Base-by-base conservation (phyloP, 1,140 invertebrate species). In the Batillaria attramentaria region DNA sequence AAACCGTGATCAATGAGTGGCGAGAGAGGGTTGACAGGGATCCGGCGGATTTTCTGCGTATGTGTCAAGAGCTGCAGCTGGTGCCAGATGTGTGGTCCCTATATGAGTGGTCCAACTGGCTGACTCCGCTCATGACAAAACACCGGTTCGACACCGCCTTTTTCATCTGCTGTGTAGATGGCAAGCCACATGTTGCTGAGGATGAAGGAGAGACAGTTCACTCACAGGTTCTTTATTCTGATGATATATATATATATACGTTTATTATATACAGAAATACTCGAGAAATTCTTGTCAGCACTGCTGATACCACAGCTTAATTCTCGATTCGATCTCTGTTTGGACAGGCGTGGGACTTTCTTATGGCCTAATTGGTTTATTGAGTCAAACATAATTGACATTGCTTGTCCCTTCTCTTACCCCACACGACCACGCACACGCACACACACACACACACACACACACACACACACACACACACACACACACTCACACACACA, bases 31-130 rank as follows among this genome's bases (percentile, higher is more conserved):
- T 97, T 13, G 93, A 94, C 83, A 91, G 94, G 78, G 92, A 97
- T 92, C 92, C 95, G 0, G 89, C 86, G n/a, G 90, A 95, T 82
- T 96, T 97, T 89, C 88, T 95, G 13, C 91, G 92, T 70, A 92
- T 97, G 72, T 98, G 96, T 85, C 88, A 93, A 78, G 87, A 93
- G 77, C 91, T 95, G 24, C 91, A 95, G 31, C 93, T 96, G 72
- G 93, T 95, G 84, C 97, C 96, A 3, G 95, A 97, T 90, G 90
- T 98, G 68, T 96, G 94, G 94, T 93, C 94, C 0, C 90, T 97
- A 8, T 91, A 95, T 84, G 95, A 96, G 87, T 98, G 96, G 96
- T 94, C 93, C 65, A 95, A 95, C 86, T 98, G 96, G 96, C 89
- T 96, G 10, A 96, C 96, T 16, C 96, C 96, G 0, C n/a, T 35